Evolutionary conservation across 1,140 invertebrate genomes (phyloP), one percentile per base, ranked within the genome.

Genomic region (Rhyacophila brunnea): DNA sequence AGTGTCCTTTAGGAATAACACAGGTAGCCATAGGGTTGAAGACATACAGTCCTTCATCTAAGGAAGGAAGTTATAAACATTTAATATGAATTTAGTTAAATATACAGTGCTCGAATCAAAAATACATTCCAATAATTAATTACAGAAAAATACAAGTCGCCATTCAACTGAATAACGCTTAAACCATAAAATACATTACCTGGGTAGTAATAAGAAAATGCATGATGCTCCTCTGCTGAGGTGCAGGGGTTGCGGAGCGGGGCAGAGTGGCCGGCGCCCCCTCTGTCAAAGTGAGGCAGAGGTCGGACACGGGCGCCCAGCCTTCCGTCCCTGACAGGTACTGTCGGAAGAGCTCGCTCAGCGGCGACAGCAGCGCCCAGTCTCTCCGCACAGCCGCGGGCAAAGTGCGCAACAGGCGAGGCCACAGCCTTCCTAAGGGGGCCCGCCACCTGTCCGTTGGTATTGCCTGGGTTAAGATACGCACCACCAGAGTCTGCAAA

Each of bases 351-450:
- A 71, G 70, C 0, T 65, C 57, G 9, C 67, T 66, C 1, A 75
- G 62, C 6, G 63, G 49, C 1, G 65, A 57, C 5, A 76, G 68
- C 14, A 60, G 49, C 28, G 49, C 59, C 49, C 63, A 64, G 58
- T 72, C 70, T 13, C 72, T 58, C 0, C 74, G 58, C 2, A 70
- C 69, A 6, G 68, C 71, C 4, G 43, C 3, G 0, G 74, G 69
- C 46, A 77, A 62, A 2, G 70, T 69, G 0, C 73, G 70, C 61
- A 78, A 62, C 43, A 74, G 52, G 3, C 73, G 66, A 17, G 67
- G 44, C 74, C 74, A 77, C 40, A 75, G 48, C 13, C 53, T 59
- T 4, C 71, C 68, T 38, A 65, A 32, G 2, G 59, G 60, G n/a
- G 52, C 47, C 15, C 59, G 43, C 59, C 59, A 61, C 11, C 48